Base-by-base conservation (phyloP, 2,888 invertebrate genomes). In the Watsonalla cultraria region DNA sequence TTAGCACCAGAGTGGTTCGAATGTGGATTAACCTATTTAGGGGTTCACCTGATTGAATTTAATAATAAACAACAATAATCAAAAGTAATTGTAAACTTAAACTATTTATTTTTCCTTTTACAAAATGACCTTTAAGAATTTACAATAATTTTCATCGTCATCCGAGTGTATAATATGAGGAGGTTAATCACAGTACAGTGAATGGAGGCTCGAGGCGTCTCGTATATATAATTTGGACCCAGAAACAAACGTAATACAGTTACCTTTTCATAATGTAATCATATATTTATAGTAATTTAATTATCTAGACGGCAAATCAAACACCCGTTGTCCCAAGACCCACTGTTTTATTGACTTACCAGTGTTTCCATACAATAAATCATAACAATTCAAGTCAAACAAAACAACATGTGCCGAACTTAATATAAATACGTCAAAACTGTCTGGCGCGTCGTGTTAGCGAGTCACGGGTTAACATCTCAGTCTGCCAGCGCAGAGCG, bases 321-420 rank as follows among this genome's bases (percentile, higher is more conserved):
- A 88, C 88, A 87, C 80, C 80, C 75, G 73, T 76, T 77, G 76
- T 88, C 90, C 90, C 90, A 88, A 49, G 88, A 90, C 90, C 90
- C 90, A 90, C 90, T 86, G 86, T 86, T 91, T 91, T 90, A 90
- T 91, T 90, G 90, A 91, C 90, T 90, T 79, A 89, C 89, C 91
- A 90, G 89, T 86, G 88, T 89, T 86, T 84, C 83, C 83, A 85
- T 90, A 91, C 89, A 90, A 88, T 87, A 87, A 90, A 90, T 90
- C 87, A 90, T 90, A 90, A 89, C 90, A 90, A 87, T 86, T 86
- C 84, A 85, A 82, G 86, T 87, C 86, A 86, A 90, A 90, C 88
- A 89, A 90, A 90, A 89, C 87, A 89, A 90, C 84, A 84, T 85
- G 86, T 88, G 86, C 84, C 82, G 85, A 87, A 86, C 84, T 86